Evolutionary conservation across 2,113 vertebrate genomes (phyloP).

Genomic region (Colinus virginianus): DNA sequence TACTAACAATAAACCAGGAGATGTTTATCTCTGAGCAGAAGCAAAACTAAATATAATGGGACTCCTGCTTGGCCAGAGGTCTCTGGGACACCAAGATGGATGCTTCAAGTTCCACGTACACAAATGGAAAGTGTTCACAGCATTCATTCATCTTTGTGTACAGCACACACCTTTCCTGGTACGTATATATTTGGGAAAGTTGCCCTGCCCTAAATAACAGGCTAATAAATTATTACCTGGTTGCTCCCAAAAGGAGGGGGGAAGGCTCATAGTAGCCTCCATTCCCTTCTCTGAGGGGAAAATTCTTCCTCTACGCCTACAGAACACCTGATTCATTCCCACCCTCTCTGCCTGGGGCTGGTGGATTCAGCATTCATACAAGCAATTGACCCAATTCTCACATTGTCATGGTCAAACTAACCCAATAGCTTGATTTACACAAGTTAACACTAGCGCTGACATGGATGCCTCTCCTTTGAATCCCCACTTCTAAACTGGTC

Average conservation of each 20-base stretch:
- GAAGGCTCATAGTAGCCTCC: background rate
- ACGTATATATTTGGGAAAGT: background rate
- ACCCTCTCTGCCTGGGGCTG: background rate
- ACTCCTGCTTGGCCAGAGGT: background rate
- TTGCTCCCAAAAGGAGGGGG: background rate
- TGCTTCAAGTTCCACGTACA: background rate
- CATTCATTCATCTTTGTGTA: background rate
- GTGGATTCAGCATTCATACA: background rate
- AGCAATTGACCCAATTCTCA: background rate
- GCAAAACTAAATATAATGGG: conserved; percentile 4
- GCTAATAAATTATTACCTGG: background rate
- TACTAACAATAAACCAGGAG: background rate
- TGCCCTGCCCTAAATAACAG: background rate
- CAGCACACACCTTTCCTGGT: background rate
- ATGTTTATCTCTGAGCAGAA: conserved; percentile 5
- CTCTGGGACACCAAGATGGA: background rate
- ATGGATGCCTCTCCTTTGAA: background rate
- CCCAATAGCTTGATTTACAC: rapidly evolving
- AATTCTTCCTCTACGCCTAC: background rate
- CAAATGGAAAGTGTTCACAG: background rate
- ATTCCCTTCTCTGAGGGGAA: background rate
- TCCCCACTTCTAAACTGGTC: background rate
- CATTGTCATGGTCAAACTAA: background rate
- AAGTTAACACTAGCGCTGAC: background rate
- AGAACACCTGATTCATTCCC: background rate